Percentiles rank a stretch among this genome's conserved stretches.
Evolutionary conservation across 2,113 vertebrate species (phyloP).

Genomic region (Hiodon alosoides): DNA sequence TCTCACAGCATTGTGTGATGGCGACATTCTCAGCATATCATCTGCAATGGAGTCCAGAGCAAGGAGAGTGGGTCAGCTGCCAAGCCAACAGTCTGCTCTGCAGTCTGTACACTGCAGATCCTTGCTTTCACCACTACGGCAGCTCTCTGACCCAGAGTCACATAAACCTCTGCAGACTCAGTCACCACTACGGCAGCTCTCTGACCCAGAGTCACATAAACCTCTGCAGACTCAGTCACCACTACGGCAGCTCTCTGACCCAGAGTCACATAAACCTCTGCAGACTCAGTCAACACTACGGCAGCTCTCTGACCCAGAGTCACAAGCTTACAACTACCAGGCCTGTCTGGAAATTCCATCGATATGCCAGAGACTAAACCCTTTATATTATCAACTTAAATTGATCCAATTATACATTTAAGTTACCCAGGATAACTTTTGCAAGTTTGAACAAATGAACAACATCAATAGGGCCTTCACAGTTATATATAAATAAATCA

Average conservation of each 20-base stretch:
- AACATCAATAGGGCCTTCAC: background rate
- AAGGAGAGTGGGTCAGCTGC: constrained; percentile 54
- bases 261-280: background rate
- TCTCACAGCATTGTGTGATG: constrained; percentile 38
- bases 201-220: constrained; percentile 27
- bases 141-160: constrained; percentile 41
- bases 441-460: too few relatives aligned
- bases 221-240: background rate
- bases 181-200: constrained; percentile 46
- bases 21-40: constrained; percentile 62
- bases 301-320: constrained; percentile 45
- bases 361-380: too few relatives aligned
- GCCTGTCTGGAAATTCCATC: too few relatives aligned
- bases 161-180: background rate
- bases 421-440: too few relatives aligned
- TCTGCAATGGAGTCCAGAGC: constrained; percentile 59
- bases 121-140: constrained; percentile 37
- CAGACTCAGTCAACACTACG: constrained; percentile 29
- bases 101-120: constrained; percentile 54
- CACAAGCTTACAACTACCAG: background rate
- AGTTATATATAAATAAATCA: too few relatives aligned
- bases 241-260: constrained; percentile 49
- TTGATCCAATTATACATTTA: too few relatives aligned
- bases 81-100: constrained; percentile 60
- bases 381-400: too few relatives aligned